Percentiles rank a stretch among this genome's conserved stretches.
These are phyloP conservation scores for Nasonia vitripennis DNA, from an alignment of 1,140 invertebrate species.

Conservation along the genomic window DNA sequence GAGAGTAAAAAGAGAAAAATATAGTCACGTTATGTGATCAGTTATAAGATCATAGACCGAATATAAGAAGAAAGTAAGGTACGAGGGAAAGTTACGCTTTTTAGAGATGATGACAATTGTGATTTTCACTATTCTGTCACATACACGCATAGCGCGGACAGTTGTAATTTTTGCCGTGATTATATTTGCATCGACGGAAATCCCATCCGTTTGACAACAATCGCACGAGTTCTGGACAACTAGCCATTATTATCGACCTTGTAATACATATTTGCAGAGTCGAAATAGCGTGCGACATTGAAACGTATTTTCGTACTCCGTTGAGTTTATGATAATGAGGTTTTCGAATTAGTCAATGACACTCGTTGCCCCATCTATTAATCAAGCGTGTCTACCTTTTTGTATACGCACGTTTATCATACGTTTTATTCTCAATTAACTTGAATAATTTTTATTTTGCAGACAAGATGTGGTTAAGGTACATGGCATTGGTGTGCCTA, in stretches of 20 bases:
- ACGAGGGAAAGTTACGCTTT: constrained; percentile 54
- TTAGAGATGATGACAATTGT: neutral
- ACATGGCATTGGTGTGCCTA: constrained; percentile 60
- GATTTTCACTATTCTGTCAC: neutral
- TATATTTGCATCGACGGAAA: constrained; percentile 1
- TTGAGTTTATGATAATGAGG: neutral
- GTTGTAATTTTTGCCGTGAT: neutral
- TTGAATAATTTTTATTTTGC: constrained; percentile 40
- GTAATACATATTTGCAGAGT: constrained; percentile 7
- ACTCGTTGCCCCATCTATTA: neutral
- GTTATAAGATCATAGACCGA: constrained; percentile 52
- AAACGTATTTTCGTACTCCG: constrained; percentile 1
- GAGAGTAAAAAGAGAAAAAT: neutral
- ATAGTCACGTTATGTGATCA: constrained; percentile 20
- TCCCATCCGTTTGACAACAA: neutral
- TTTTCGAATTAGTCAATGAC: neutral
- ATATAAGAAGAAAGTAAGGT: constrained; percentile 56
- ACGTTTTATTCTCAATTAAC: neutral
- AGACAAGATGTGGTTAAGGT: constrained; percentile 62
- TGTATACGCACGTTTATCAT: too few relatives aligned
- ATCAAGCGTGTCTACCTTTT: neutral
- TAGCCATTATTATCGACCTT: neutral
- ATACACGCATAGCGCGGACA: neutral
- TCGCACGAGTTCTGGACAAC: neutral
- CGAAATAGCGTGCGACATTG: neutral